Evolutionary conservation across 1,140 invertebrate species (phyloP).

Genomic region (Bombyx mandarina): DNA sequence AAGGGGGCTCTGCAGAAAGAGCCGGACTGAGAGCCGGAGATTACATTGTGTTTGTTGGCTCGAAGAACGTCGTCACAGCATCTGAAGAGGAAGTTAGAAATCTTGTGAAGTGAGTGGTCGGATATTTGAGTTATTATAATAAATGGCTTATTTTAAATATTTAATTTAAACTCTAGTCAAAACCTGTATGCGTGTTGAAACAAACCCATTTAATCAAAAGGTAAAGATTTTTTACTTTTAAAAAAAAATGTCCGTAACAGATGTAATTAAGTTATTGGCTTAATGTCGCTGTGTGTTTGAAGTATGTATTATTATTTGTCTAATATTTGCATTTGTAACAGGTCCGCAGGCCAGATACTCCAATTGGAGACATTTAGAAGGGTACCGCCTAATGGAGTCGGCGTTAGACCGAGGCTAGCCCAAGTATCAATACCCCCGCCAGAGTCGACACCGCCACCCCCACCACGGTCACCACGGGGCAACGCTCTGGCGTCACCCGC

Average conservation of each 20-base stretch:
- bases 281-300: too few species aligned
- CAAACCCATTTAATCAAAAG: too few species aligned
- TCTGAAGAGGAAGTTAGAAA: slow-evolving; percentile 84
- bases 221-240: too few species aligned
- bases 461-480: slow-evolving; percentile 40
- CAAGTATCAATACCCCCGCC: slow-evolving; percentile 46
- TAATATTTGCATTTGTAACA: slow-evolving; percentile 38
- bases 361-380: slow-evolving; percentile 84
- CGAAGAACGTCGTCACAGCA: slow-evolving; percentile 87
- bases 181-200: too few species aligned
- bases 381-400: slow-evolving; percentile 56
- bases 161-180: too few species aligned
- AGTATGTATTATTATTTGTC: neutral
- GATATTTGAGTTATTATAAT: too few species aligned
- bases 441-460: slow-evolving; percentile 42
- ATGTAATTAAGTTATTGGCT: neutral
- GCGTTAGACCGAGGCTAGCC: slow-evolving; percentile 29
- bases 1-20: slow-evolving; percentile 83
- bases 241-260: neutral
- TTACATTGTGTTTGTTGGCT: slow-evolving; percentile 89
- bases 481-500: slow-evolving; percentile 43
- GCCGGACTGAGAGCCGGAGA: slow-evolving; percentile 86
- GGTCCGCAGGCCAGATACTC: slow-evolving; percentile 77
- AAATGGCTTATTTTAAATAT: too few species aligned
- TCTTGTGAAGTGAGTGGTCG: slow-evolving; percentile 79